Base-by-base conservation (phyloP, 2,888 invertebrate genomes). In the Rhodophaea formosa region DNA sequence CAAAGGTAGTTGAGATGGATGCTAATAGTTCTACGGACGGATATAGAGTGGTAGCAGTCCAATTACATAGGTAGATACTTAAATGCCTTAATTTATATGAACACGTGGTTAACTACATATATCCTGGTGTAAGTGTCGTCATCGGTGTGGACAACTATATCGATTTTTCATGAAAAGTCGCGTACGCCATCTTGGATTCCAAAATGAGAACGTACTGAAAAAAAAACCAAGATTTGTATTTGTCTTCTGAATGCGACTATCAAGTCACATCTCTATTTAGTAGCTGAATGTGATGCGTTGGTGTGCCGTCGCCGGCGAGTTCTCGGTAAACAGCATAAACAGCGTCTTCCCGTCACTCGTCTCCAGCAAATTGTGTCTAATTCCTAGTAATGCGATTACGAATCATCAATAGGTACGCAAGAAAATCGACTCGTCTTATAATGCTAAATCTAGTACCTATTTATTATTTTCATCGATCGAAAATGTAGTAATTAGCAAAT, bases 291-390 rank as follows among this genome's bases (percentile, higher is more conserved):
- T 49, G 60, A 58, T 68, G 73, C 72, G 74, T 77, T 66, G 72
- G 75, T 70, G 73, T 71, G 59, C 63, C 58, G 67, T 8, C 43
- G 42, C 14, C 12, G 70, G 71, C 70, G 77, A 76, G 64, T 65
- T 61, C 69, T 62, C 65, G 67, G 73, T 79, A 80, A 84, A 84
- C 81, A 80, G 80, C 75, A 81, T 86, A 85, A 87, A 76, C 72
- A 72, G 76, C 65, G 47, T 67, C 77, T 74, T 87, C 87, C 87
- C 74, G 85, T 73, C 72, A 60, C 54, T 45, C 65, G 69, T 76
- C 71, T 75, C 77, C 69, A 66, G 68, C 62, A 71, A 77, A 75
- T 77, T 73, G 72, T 63, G 65, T 61, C 63, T 70, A 64, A 66
- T 69, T 68, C 42, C 16, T 53, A 56, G 47, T 56, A 55, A 68